These are phyloP conservation scores for Rhyacophila evoluta DNA, from an alignment of 2,888 invertebrate genomes.

Conservation along the genomic window DNA sequence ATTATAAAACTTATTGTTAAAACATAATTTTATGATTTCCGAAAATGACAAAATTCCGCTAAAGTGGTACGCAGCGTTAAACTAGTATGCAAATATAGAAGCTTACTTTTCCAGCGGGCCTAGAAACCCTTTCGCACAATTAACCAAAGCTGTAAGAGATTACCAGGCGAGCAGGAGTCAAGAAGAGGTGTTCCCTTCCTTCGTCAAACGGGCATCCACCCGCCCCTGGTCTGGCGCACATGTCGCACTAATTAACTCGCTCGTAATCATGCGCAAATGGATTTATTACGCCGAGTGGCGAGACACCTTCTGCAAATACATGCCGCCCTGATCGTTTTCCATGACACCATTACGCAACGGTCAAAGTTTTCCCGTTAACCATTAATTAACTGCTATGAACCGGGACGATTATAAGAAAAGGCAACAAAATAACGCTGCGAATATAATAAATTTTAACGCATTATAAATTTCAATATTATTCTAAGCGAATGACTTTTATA, in stretches of 20 bases:
- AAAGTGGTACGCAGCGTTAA: too few species aligned
- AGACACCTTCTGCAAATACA: constrained; percentile 25
- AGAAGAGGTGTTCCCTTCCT: constrained; percentile 30
- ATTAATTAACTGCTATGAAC: neutral
- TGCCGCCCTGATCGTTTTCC: constrained; percentile 17
- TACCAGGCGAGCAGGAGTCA: constrained; percentile 39
- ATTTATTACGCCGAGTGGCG: constrained; percentile 28
- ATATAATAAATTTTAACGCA: too few species aligned
- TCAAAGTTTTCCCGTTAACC: constrained; percentile 5
- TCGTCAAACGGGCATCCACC: neutral
- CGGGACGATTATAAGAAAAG: neutral
- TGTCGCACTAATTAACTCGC: constrained; percentile 41
- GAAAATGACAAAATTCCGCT: too few species aligned
- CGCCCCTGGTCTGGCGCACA: constrained; percentile 26
- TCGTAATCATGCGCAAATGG: constrained; percentile 38
- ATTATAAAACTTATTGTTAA: too few species aligned
- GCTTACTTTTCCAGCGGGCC: constrained; percentile 1
- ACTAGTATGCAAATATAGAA: neutral
- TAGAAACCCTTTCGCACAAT: constrained; percentile 44
- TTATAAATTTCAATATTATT: too few species aligned
- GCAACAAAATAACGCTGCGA: too few species aligned
- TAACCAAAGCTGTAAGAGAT: constrained; percentile 47
- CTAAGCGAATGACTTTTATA: too few species aligned
- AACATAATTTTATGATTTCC: too few species aligned
- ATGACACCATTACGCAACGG: neutral